Percentiles rank a stretch among this genome's conserved stretches.
Conservation (phyloP, 2,888 invertebrate genomes). For the Augiades crinisus region DNA sequence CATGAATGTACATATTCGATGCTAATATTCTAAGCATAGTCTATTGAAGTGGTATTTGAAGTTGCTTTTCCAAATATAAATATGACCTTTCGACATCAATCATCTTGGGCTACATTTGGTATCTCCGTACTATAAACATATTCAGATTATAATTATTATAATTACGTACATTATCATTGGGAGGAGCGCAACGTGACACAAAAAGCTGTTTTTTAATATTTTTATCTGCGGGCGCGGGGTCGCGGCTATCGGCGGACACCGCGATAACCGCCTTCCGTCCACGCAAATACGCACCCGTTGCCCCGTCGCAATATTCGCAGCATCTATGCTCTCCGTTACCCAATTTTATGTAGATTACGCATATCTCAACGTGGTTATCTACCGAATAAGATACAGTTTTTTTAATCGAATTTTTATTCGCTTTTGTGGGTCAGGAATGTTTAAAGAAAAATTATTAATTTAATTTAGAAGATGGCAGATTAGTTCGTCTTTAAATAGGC, state of each 20-base stretch:
- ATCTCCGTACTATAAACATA: conserved; percentile 16
- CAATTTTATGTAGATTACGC: not conserved
- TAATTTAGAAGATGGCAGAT: too few relatives aligned
- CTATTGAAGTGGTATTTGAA: too few relatives aligned
- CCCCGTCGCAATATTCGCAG: not conserved
- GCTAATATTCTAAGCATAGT: too few relatives aligned
- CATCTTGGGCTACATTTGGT: conserved; percentile 13
- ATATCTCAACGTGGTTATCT: not conserved
- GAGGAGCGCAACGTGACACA: conserved; percentile 37
- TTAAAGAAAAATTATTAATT: too few relatives aligned
- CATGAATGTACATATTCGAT: too few relatives aligned
- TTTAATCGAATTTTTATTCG: not conserved
- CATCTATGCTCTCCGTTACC: conserved; percentile 26
- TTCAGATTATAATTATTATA: conserved; percentile 3
- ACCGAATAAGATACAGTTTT: not conserved
- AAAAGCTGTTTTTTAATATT: conserved; percentile 45
- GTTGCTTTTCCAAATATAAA: not conserved
- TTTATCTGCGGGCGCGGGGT: conserved; percentile 48
- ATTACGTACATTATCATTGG: conserved; percentile 19
- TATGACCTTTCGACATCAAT: conserved; percentile 2
- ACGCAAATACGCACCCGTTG: conserved; percentile 26
- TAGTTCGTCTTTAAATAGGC: too few relatives aligned
- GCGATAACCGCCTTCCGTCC: conserved; percentile 58
- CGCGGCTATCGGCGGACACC: conserved; percentile 49
- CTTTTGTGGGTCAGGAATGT: not conserved